Conservation (phyloP, 2,113 vertebrate genomes). For the Octodon degus region DNA sequence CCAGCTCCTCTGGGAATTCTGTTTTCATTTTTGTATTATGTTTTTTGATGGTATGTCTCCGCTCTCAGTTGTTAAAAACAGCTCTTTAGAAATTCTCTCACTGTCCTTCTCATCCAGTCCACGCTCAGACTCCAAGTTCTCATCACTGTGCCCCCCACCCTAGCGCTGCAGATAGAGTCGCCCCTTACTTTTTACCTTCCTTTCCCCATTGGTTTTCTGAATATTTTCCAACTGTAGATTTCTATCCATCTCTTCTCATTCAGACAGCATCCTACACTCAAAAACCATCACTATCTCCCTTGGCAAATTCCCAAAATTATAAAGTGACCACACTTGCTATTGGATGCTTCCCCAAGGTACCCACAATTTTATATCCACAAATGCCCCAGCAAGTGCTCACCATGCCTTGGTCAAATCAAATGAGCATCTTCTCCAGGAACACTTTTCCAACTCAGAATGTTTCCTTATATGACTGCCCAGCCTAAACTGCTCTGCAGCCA, state of each 20-base stretch:
- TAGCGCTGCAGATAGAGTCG: neutral
- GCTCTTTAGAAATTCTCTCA: neutral
- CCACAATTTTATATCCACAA: neutral
- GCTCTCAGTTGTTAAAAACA: neutral
- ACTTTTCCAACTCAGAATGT: neutral
- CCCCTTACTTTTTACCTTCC: neutral
- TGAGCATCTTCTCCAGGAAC: neutral
- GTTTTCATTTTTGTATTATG: neutral
- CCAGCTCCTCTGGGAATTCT: neutral
- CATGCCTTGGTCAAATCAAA: neutral
- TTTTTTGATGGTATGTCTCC: neutral
- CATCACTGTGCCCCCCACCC: no score
- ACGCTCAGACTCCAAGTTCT: neutral
- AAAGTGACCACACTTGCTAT: neutral
- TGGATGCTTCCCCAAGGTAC: neutral
- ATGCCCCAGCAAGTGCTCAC: neutral
- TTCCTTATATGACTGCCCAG: neutral
- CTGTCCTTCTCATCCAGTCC: neutral
- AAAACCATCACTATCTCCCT: neutral
- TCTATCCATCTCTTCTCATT: neutral
- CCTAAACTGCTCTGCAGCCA: neutral
- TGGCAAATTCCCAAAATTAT: neutral
- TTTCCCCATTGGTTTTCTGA: neutral
- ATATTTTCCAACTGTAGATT: neutral
- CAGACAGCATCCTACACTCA: neutral